These are phyloP conservation scores for Drosophila sordidapex DNA, from an alignment of 2,888 invertebrate genomes.

Conservation along the genomic window DNA sequence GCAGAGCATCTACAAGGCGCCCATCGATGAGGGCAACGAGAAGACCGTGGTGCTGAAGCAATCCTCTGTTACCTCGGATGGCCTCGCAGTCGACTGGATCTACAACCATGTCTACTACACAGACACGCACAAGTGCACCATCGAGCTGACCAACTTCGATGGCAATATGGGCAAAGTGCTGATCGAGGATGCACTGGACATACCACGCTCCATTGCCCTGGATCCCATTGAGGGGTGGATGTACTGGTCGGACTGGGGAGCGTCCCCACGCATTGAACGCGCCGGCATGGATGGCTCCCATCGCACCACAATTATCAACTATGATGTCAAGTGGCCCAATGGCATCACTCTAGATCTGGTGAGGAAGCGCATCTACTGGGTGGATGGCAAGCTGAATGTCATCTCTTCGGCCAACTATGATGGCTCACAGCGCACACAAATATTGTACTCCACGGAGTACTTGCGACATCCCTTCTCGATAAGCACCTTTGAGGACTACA, in stretches of 20 bases:
- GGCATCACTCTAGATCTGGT: constrained; percentile 97
- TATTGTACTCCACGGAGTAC: constrained; percentile 91
- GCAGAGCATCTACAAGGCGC: constrained; percentile 97
- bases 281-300: constrained; percentile 98
- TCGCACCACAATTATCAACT: constrained; percentile 92
- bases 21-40: constrained; percentile 95
- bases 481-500: constrained; percentile 98
- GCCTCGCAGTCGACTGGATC: constrained; percentile 99
- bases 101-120: constrained; percentile 99
- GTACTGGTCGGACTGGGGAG: constrained; percentile 99
- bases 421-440: constrained; percentile 91
- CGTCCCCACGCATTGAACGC: constrained; percentile 95
- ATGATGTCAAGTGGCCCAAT: constrained; percentile 98
- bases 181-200: constrained; percentile 93
- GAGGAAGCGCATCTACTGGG: constrained; percentile 96
- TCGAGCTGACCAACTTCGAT: constrained; percentile 96
- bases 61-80: constrained; percentile 95
- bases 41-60: constrained; percentile 92
- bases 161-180: constrained; percentile 96
- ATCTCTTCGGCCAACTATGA: constrained; percentile 96
- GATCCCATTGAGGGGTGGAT: constrained; percentile 98
- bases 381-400: constrained; percentile 96
- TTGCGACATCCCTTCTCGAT: constrained; percentile 98
- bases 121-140: constrained; percentile 96
- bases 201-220: constrained; percentile 96